Base-by-base conservation (phyloP, 2,113 vertebrate species). In the Rhynchopsitta pachyrhyncha region DNA sequence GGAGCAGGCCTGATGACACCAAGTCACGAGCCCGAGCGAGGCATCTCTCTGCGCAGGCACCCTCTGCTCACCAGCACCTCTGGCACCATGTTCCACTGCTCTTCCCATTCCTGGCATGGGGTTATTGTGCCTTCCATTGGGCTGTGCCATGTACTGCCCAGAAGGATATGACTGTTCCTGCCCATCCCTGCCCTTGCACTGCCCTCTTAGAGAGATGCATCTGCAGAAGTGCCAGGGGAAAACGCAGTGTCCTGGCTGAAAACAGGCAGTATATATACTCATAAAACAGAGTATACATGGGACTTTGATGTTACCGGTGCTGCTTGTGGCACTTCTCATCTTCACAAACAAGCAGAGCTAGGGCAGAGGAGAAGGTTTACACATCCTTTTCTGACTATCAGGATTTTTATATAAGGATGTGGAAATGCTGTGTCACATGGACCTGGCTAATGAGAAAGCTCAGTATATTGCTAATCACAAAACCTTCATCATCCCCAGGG, bases 91-190 rank as follows among this genome's bases (percentile, higher is more conserved):
- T 17, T 44, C 17, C 19, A 15, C 82, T 37, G 46, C 35, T 63
- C 10, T 9, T 1, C 29, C 3, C 18, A 0, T 0, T 24, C 25
- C 76, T 53, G 39, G 71, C 29, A 3, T 5, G 1, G 35, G 14
- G 2, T 22, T 13, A 2, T 13, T 20, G 5, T 16, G 1, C 75
- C 55, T 13, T 25, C 15, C 55, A 7, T 0, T 0, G 23, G 35
- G 53, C 55, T 64, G 75, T 20, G 16, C 33, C 20, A 2, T 35
- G 33, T 35, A 35, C 24, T 35, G 33, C 35, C 41, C 5, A 1
- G 66, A 15, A 75, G 80, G 57, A 7, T 2, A 1, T 23, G 57
- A 20, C 24, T 47, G 1, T 6, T 17, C 22, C 37, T 62, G 20
- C 41, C 75, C 47, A 20, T 7, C 22, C 31, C 47, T 25, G 46